Conservation (phyloP, 2,888 invertebrate genomes). For the Tubulanus polymorphus region DNA sequence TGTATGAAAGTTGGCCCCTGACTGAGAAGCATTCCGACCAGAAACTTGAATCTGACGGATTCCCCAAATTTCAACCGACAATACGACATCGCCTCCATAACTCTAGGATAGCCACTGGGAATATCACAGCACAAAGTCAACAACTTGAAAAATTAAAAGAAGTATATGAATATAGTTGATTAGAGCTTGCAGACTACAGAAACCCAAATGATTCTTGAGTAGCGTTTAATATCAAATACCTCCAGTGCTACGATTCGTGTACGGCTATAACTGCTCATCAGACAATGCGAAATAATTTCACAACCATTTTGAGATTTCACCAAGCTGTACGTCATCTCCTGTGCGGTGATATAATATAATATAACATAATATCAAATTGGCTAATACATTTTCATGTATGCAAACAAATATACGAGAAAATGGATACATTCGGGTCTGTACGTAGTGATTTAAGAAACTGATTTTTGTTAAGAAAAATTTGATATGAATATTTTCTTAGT, state of each 20-base stretch:
- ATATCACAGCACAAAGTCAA: constrained; percentile 74
- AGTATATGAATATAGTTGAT: not conserved
- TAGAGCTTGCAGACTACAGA: not conserved
- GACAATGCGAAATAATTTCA: constrained; percentile 44
- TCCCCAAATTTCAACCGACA: constrained; percentile 83
- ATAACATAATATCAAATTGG: no score
- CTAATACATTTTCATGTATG: no score
- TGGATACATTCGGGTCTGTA: no score
- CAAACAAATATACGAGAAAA: no score
- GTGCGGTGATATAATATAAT: no score
- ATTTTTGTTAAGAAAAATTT: no score
- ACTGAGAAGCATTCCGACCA: constrained; percentile 83
- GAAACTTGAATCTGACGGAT: constrained; percentile 84
- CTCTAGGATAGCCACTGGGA: constrained; percentile 69
- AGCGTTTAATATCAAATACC: constrained; percentile 57
- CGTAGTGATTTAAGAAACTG: no score
- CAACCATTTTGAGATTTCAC: no score
- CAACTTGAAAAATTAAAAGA: constrained; percentile 59
- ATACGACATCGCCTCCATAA: constrained; percentile 86
- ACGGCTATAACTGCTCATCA: constrained; percentile 49
- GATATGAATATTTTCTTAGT: no score
- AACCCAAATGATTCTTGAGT: not conserved
- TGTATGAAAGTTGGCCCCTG: constrained; percentile 28
- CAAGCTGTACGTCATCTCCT: no score
- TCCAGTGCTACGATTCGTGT: constrained; percentile 68